Conservation (phyloP, 2,888 invertebrate genomes). For the Mimas tiliae region DNA sequence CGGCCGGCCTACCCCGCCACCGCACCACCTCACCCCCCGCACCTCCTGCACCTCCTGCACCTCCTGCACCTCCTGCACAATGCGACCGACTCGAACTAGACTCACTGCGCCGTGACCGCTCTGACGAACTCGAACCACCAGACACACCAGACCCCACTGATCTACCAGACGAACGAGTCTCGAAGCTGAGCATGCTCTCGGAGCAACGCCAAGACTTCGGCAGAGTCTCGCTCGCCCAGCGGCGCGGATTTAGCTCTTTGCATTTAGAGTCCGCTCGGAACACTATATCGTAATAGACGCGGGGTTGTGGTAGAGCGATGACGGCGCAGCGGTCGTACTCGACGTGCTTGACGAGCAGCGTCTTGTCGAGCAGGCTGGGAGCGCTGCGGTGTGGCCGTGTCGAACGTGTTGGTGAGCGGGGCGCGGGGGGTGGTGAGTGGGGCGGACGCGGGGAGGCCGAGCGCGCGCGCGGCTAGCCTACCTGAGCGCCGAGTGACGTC, state of each 20-base stretch:
- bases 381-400: constrained; percentile 64
- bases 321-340: constrained; percentile 77
- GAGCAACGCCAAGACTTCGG: constrained; percentile 79
- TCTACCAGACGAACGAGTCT: constrained; percentile 48
- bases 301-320: constrained; percentile 75
- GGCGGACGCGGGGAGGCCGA: constrained; percentile 77
- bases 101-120: constrained; percentile 54
- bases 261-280: constrained; percentile 55
- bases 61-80: too few species aligned
- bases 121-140: constrained; percentile 60
- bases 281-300: constrained; percentile 73
- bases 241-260: constrained; percentile 64
- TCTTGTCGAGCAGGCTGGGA: constrained; percentile 74
- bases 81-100: constrained; percentile 49
- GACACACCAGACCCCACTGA: constrained; percentile 39
- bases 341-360: constrained; percentile 72
- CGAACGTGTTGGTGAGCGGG: constrained; percentile 56
- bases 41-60: constrained; percentile 44
- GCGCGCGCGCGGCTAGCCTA: constrained; percentile 85
- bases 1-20: constrained; percentile 78
- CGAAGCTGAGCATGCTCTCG: constrained; percentile 71
- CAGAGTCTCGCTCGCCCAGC: constrained; percentile 73
- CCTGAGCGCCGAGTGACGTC: constrained; percentile 87
- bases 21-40: constrained; percentile 73
- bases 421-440: constrained; percentile 57